Conservation (phyloP, 2,797 vertebrate species). For the Hirundo rustica region DNA sequence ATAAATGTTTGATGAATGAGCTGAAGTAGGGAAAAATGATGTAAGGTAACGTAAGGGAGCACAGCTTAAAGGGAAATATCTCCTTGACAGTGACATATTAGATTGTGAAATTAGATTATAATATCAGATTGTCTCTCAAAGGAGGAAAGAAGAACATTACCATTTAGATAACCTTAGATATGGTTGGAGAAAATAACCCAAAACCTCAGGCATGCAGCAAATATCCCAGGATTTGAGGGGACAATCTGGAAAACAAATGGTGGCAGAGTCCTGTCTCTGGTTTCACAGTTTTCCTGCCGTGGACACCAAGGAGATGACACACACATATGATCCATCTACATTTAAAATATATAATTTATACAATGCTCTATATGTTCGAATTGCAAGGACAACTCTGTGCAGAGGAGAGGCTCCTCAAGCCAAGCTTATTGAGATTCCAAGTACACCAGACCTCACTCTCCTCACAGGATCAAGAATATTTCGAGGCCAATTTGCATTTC, state of each 20-base stretch:
- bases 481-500: conserved; percentile 1
- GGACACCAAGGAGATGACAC: not conserved
- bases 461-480: not conserved
- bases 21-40: not conserved
- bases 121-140: not conserved
- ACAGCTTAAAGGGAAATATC: not conserved
- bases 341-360: not conserved
- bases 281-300: not conserved
- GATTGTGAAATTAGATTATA: not conserved
- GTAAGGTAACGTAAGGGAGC: not conserved
- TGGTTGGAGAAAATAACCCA: not conserved
- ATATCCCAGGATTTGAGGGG: not conserved
- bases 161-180: not conserved
- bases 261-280: not conserved
- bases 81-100: not conserved
- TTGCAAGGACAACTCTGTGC: not conserved
- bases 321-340: not conserved
- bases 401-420: not conserved
- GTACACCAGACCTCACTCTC: not conserved
- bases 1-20: not conserved
- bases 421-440: not conserved
- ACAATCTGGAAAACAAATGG: not conserved
- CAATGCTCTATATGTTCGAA: not conserved
- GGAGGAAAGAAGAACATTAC: not conserved
- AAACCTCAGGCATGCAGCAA: not conserved